A percentile compares a stretch with the other conserved stretches of the same genome.
These are phyloP conservation scores for Nothobranchius furzeri DNA, from an alignment of 2,113 vertebrate genomes.

Conservation along the genomic window DNA sequence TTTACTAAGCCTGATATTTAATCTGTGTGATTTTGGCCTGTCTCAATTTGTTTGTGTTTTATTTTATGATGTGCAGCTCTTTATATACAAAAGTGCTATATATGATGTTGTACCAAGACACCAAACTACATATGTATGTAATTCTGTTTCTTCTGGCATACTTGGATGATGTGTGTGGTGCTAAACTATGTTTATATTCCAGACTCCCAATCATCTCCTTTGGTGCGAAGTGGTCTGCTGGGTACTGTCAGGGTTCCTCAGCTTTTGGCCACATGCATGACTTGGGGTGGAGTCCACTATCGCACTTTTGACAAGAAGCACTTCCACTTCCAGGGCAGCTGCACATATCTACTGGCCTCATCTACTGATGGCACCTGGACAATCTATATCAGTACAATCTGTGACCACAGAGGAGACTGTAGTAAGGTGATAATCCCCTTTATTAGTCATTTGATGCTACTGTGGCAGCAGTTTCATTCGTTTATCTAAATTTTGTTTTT, in stretches of 20 bases:
- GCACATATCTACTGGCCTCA: slow-evolving; percentile 83
- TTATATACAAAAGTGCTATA: too few species aligned
- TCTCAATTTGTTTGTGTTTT: too few species aligned
- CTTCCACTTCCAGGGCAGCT: slow-evolving; percentile 85
- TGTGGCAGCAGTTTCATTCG: not conserved
- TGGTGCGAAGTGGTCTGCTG: slow-evolving; percentile 67
- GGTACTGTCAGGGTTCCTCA: slow-evolving; percentile 58
- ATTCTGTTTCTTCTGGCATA: too few species aligned
- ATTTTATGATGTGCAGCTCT: too few species aligned
- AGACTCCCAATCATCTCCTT: slow-evolving; percentile 72
- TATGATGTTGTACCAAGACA: too few species aligned
- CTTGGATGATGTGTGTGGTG: not conserved
- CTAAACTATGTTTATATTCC: not conserved
- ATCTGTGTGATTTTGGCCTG: too few species aligned
- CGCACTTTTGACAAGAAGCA: slow-evolving; percentile 87
- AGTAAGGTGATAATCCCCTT: slow-evolving; percentile 72
- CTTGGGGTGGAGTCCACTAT: slow-evolving; percentile 87
- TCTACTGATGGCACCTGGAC: slow-evolving; percentile 85
- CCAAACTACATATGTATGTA: too few species aligned
- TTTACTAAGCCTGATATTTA: too few species aligned
- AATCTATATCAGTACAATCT: slow-evolving; percentile 72
- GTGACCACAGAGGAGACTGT: slow-evolving; percentile 67
- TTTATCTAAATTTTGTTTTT: not conserved
- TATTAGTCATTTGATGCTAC: not conserved
- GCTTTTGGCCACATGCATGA: slow-evolving; percentile 80